Percentiles rank a stretch among this genome's conserved stretches.
These are phyloP conservation scores for Bradypodion ventrale DNA, from an alignment of 2,797 vertebrate species.

Conservation along the genomic window DNA sequence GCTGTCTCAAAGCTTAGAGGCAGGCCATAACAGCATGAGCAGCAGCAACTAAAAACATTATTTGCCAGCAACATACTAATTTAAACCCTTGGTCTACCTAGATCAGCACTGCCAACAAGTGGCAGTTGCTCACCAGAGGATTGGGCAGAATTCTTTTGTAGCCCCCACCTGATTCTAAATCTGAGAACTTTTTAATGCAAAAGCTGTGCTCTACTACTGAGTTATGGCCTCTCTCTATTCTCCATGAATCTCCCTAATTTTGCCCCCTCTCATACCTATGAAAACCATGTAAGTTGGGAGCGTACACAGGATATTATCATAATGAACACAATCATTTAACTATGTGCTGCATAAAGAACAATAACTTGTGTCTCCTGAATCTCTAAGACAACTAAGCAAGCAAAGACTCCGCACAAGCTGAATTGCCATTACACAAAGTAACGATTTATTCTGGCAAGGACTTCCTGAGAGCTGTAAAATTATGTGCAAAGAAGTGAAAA, in stretches of 20 bases:
- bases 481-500: background rate
- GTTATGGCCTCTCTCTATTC: too few species aligned
- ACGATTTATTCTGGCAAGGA: background rate
- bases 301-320: background rate
- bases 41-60: too few species aligned
- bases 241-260: background rate
- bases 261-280: too few species aligned
- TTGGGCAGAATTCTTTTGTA: background rate
- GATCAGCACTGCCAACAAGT: background rate
- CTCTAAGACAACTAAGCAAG: background rate
- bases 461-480: background rate
- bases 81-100: background rate
- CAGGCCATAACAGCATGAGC: background rate
- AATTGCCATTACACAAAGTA: background rate
- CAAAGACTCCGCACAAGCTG: conserved; percentile 1
- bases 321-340: background rate
- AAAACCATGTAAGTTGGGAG: background rate
- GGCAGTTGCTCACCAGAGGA: background rate
- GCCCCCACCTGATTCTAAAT: background rate
- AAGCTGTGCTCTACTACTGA: too few species aligned
- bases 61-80: background rate
- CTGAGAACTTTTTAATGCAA: too few species aligned
- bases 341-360: background rate
- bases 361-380: background rate
- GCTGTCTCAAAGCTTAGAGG: background rate